These are phyloP conservation scores for Luffia ferchaultella DNA, from an alignment of 2,888 invertebrate species.

Conservation along the genomic window DNA sequence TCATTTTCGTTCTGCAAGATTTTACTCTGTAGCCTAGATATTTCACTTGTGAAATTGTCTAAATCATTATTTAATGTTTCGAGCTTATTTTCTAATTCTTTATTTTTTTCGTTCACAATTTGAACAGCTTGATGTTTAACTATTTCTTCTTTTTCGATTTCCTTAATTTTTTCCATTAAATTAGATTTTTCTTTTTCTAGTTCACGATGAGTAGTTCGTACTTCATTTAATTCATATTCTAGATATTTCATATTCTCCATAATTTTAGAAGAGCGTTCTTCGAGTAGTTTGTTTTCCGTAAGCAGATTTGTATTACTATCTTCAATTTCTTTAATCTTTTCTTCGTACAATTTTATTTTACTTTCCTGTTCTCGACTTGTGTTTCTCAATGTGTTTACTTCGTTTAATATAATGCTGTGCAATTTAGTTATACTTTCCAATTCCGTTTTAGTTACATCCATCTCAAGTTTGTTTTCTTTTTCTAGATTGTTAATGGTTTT, in stretches of 20 bases:
- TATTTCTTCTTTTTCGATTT: background rate
- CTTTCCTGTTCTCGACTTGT: constrained; percentile 24
- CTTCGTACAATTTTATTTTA: constrained; percentile 16
- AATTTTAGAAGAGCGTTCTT: constrained; percentile 14
- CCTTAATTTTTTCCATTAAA: constrained; percentile 9
- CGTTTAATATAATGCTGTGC: constrained; percentile 16
- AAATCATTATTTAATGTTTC: constrained; percentile 17
- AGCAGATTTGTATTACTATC: constrained; percentile 6
- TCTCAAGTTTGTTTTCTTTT: constrained; percentile 10
- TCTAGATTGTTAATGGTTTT: constrained; percentile 16
- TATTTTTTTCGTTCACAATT: constrained; percentile 3
- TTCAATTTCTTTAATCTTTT: constrained; percentile 10
- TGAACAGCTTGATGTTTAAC: background rate
- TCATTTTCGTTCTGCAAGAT: constrained; percentile 14
- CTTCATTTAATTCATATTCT: constrained; percentile 11
- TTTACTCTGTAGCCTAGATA: constrained; percentile 8
- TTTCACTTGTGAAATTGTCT: constrained; percentile 15
- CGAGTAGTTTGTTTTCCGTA: constrained; percentile 19
- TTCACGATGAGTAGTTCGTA: constrained; percentile 4
- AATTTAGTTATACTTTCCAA: constrained; percentile 18
- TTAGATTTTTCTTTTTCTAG: constrained; percentile 14
- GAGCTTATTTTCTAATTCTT: constrained; percentile 11
- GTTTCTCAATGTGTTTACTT: constrained; percentile 21
- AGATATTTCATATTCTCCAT: constrained; percentile 15
- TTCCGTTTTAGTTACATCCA: constrained; percentile 17